Conservation (phyloP, 2,113 vertebrate species). For the Corvus moneduloides region DNA sequence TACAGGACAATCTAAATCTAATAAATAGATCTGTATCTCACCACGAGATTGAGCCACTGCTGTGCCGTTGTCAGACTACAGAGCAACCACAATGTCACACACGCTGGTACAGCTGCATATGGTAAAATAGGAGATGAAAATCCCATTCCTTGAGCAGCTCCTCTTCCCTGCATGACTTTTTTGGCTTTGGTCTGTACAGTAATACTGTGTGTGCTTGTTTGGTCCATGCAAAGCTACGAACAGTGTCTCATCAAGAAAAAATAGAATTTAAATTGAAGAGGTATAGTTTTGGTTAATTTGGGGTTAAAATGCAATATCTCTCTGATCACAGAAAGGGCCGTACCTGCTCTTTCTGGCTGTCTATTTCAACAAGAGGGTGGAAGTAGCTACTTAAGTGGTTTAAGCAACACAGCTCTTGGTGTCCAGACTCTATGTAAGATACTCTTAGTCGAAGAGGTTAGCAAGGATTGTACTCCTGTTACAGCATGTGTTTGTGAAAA, state of each 20-base stretch:
- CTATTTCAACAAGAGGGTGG: background rate
- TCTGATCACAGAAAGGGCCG: background rate
- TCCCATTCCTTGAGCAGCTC: conserved; percentile 59
- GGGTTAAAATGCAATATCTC: conserved; percentile 42
- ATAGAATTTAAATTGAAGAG: conserved; percentile 36
- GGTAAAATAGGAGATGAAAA: conserved; percentile 34
- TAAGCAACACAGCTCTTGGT: conserved; percentile 12
- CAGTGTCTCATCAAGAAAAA: conserved; percentile 53
- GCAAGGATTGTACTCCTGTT: conserved; percentile 6
- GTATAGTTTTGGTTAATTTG: background rate
- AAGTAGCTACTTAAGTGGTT: background rate
- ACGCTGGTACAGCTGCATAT: background rate
- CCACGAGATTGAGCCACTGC: conserved; percentile 47
- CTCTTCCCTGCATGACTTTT: conserved; percentile 50
- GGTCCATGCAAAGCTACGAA: conserved; percentile 74
- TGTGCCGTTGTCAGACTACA: conserved; percentile 41
- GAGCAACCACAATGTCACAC: conserved; percentile 58
- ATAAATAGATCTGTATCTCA: conserved; percentile 32
- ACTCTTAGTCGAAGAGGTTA: background rate
- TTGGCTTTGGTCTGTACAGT: conserved; percentile 66
- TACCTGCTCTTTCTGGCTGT: background rate
- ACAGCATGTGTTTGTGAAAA: background rate
- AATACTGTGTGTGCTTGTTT: conserved; percentile 65
- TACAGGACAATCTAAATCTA: conserved; percentile 53
- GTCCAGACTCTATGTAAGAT: background rate